Evolutionary conservation across 2,113 vertebrate genomes (phyloP).

Genomic region (Macaca nemestrina): DNA sequence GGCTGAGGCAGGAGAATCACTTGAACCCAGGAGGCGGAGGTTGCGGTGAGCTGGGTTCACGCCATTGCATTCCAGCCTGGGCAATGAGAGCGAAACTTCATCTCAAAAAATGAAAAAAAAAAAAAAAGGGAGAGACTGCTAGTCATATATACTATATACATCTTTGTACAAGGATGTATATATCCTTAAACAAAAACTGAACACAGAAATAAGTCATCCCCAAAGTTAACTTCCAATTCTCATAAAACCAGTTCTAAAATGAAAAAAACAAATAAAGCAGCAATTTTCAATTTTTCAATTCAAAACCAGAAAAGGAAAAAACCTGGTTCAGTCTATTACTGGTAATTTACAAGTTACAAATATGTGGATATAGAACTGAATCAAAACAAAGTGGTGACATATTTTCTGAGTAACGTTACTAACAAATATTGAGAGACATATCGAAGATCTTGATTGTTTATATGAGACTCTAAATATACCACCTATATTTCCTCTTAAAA

Average conservation of each 20-base stretch:
- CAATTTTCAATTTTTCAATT: conserved; percentile 48
- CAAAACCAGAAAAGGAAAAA: conserved; percentile 23
- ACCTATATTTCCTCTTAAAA: background rate
- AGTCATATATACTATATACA: background rate
- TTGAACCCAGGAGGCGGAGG: too few species aligned
- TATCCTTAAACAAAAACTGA: conserved; percentile 17
- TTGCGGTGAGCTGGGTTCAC: too few species aligned
- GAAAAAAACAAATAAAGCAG: background rate
- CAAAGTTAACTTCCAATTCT: conserved; percentile 45
- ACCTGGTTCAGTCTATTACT: background rate
- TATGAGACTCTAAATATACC: conserved; percentile 23
- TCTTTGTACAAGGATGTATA: background rate
- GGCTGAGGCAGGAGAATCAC: too few species aligned
- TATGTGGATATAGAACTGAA: conserved; percentile 18
- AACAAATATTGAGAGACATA: conserved; percentile 38
- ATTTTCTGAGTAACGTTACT: background rate
- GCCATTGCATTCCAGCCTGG: too few species aligned
- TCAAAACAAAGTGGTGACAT: background rate
- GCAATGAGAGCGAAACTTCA: too few species aligned
- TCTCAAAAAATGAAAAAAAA: too few species aligned
- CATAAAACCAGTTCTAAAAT: conserved; percentile 40
- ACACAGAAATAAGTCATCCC: background rate
- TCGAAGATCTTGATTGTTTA: conserved; percentile 31
- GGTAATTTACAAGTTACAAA: conserved; percentile 20
- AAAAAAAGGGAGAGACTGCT: too few species aligned